Conservation (phyloP, 2,797 vertebrate species). For the Gymnothorax reevesii region DNA sequence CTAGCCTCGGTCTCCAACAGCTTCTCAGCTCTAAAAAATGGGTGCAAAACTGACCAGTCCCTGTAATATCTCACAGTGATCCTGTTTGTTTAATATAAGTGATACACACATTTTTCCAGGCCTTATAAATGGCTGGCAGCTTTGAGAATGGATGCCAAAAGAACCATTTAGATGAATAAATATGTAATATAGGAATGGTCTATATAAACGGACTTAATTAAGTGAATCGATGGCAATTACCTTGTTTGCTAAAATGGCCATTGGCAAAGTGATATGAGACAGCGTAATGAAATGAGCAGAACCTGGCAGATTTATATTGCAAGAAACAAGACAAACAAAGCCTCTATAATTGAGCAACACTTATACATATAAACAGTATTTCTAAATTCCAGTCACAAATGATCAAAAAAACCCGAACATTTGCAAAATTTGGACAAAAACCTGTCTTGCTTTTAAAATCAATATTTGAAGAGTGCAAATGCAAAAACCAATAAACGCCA, state of each 20-base stretch:
- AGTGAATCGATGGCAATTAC: constrained; percentile 38
- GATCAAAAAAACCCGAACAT: not conserved
- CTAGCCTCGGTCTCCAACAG: not conserved
- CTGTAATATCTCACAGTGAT: not conserved
- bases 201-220: constrained; percentile 32
- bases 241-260: constrained; percentile 32
- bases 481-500: too few relatives aligned
- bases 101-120: constrained; percentile 36
- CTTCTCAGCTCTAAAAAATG: not conserved
- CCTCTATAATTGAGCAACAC: too few relatives aligned
- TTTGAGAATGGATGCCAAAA: constrained; percentile 27
- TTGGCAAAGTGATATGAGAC: not conserved
- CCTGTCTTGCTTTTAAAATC: not conserved
- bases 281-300: constrained; percentile 32
- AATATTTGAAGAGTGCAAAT: not conserved
- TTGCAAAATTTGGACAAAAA: not conserved
- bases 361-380: too few relatives aligned
- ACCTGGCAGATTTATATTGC: not conserved
- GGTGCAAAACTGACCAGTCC: not conserved
- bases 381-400: not conserved
- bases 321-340: not conserved
- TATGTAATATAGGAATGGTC: constrained; percentile 24
- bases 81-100: not conserved
- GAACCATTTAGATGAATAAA: constrained; percentile 33
- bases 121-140: constrained; percentile 26